phyloP scores from a whole-genome alignment of 2,888 invertebrate species.

The Scaeva pyrastri region DNA sequence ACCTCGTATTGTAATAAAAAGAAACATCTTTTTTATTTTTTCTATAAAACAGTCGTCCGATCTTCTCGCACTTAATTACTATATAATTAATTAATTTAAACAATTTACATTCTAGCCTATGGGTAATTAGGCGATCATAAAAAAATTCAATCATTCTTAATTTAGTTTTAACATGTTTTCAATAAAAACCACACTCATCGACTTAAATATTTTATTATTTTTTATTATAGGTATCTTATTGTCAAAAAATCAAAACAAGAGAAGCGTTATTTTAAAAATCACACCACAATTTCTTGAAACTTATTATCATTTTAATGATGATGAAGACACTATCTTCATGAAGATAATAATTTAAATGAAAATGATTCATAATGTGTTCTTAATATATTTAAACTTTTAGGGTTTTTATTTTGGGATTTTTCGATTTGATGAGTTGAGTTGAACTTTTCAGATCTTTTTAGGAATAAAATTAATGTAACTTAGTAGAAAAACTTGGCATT shows the following conservation, averaged over 20 bases:
- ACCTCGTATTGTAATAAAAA: no score
- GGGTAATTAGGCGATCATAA: not conserved
- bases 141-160: not conserved
- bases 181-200: not conserved
- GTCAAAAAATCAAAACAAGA: not conserved
- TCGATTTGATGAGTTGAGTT: not conserved
- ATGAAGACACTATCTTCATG: not conserved
- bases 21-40: not conserved
- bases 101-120: not conserved
- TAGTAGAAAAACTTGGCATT: no score
- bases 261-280: not conserved
- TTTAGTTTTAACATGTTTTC: not conserved
- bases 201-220: not conserved
- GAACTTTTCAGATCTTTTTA: not conserved
- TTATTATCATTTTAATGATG: slow-evolving; percentile 26
- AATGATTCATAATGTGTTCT: slow-evolving; percentile 18
- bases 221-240: no score
- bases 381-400: not conserved
- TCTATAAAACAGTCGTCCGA: not conserved
- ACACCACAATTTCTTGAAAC: not conserved
- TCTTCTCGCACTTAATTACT: not conserved
- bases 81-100: not conserved
- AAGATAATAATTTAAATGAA: slow-evolving; percentile 5
- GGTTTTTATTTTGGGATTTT: not conserved
- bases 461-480: no score